These are phyloP conservation scores for Chionomys nivalis DNA, from an alignment of 2,113 vertebrate species.

Conservation along the genomic window DNA sequence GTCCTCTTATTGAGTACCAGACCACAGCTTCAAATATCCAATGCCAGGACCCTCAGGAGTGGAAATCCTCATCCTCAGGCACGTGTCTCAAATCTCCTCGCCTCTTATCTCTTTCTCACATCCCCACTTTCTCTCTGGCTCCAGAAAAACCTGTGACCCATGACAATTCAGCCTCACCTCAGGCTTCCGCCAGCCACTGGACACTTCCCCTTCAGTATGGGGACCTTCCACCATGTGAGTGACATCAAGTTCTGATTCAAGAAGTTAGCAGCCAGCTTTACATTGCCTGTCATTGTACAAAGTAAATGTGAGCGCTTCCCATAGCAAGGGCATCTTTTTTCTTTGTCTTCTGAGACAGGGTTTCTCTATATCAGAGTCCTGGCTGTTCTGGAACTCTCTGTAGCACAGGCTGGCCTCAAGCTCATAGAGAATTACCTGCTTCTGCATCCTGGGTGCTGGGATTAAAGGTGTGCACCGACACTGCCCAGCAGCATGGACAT, in stretches of 20 bases:
- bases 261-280: not conserved
- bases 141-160: not conserved
- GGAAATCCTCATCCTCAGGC: rapidly evolving
- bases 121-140: not conserved
- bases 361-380: not conserved
- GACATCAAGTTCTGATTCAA: not conserved
- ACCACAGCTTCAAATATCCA: not conserved
- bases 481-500: not conserved
- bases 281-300: not conserved
- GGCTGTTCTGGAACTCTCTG: not conserved
- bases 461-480: not conserved
- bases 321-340: not conserved
- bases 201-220: rapidly evolving
- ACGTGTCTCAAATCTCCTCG: not conserved
- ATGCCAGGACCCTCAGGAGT: not conserved
- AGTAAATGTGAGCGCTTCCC: not conserved
- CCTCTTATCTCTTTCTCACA: not conserved
- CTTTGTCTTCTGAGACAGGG: not conserved
- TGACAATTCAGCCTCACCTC: not conserved
- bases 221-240: not conserved
- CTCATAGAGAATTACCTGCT: not conserved
- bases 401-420: not conserved
- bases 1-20: not conserved
- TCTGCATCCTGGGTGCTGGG: not conserved
- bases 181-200: no score